These are phyloP conservation scores for Takifugu flavidus DNA, from an alignment of 2,113 vertebrate genomes.

Conservation along the genomic window DNA sequence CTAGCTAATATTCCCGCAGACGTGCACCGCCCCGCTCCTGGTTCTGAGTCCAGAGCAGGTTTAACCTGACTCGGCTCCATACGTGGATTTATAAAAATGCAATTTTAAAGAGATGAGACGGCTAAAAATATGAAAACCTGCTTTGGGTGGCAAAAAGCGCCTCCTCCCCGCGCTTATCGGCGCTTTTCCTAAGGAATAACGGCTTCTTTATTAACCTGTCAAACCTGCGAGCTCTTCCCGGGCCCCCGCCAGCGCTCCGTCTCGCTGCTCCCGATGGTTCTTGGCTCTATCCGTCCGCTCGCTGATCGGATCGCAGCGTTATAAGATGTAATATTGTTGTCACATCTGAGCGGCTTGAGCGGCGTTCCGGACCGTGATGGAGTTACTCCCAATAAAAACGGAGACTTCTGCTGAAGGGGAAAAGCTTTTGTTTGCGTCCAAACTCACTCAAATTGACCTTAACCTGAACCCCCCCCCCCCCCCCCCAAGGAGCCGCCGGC, in stretches of 20 bases:
- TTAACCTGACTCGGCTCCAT: background rate
- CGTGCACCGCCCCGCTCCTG: too few relatives aligned
- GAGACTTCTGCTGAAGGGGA: too few relatives aligned
- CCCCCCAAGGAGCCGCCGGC: slow-evolving; percentile 26
- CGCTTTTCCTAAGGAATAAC: slow-evolving; percentile 34
- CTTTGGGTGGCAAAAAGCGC: slow-evolving; percentile 24
- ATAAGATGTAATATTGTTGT: slow-evolving; percentile 41
- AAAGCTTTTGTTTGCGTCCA: too few relatives aligned
- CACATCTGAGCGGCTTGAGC: slow-evolving; percentile 18
- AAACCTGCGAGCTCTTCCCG: slow-evolving; percentile 29
- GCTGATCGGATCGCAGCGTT: slow-evolving; percentile 46
- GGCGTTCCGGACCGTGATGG: slow-evolving; percentile 11
- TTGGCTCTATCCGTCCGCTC: slow-evolving; percentile 39
- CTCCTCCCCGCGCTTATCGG: slow-evolving; percentile 28
- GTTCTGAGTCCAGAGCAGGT: too few relatives aligned
- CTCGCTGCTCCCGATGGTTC: slow-evolving; percentile 47
- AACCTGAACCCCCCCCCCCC: background rate
- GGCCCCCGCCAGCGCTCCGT: slow-evolving; percentile 36
- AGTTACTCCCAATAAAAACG: slow-evolving; percentile 12
- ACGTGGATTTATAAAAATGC: background rate
- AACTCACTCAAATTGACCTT: too few relatives aligned
- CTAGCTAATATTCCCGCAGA: too few relatives aligned
- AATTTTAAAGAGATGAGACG: background rate
- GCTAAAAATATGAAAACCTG: slow-evolving; percentile 11
- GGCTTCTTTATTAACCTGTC: slow-evolving; percentile 58